Evolutionary conservation across 2,888 invertebrate genomes (phyloP), one percentile per base, ranked within the genome.

Genomic region (Luperina nickerlii): DNA sequence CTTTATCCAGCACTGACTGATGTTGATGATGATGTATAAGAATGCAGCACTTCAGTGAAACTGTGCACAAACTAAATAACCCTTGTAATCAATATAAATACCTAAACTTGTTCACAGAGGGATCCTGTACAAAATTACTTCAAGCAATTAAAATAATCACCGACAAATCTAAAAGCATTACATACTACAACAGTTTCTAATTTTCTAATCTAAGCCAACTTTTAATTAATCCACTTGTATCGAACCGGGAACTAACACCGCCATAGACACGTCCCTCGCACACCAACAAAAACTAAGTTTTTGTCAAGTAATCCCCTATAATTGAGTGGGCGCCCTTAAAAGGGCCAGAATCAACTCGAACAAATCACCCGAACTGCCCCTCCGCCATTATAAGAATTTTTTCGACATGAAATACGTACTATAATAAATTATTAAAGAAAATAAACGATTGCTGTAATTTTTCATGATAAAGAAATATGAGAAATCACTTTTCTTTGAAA

Each of bases 371-470:
- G 5, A 63, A 13, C 72, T 48, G 18, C 63, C 74, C 66, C 65
- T 57, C 42, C 48, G 32, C 42, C 77, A 81, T 81, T 78, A 74
- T 74, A n/a, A 69, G 73, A 74, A 15, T 68, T 81, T 74, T 80
- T 81, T 69, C 74, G 78, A 81, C 83, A 78, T 86, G 63, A 81
- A 85, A 87, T 66, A 79, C 45, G 60, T 67, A 32, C 65, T 15
- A 67, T 73, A 86, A 88, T 87, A 88, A 88, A 87, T 88, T 88
- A 80, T 79, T 75, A 60, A 75, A 80, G 75, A 78, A 86, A 80
- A 88, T 83, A 86, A 87, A 86, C 67, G 83, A 88, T 80, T 74
- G 69, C 86, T 75, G 63, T 83, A 79, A 86, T 76, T 78, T 86
- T 84, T 87, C 84, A 78, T 51, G 78, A 42, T 78, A 75, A 76